phyloP scores from a whole-genome alignment of 2,888 invertebrate species.

The Pammene fasciana region DNA sequence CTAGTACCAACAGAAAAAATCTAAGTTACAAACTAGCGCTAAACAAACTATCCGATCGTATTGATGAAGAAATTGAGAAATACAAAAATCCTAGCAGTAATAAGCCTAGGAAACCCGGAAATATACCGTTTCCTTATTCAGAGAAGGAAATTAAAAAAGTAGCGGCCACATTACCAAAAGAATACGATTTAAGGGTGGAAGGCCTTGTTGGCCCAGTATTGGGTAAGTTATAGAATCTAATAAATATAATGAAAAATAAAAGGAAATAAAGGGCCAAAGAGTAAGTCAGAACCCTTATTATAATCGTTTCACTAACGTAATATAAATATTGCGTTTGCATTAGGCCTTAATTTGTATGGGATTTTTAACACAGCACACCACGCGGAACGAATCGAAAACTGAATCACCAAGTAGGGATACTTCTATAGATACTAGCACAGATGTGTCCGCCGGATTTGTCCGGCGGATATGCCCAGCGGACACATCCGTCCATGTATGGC shows the following conservation, averaged over 20 bases:
- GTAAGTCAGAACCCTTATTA: too few species aligned
- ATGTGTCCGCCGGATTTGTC: too few species aligned
- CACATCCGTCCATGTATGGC: too few species aligned
- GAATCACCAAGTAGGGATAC: too few species aligned
- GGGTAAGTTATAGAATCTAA: slow-evolving; percentile 52
- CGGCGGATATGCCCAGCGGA: too few species aligned
- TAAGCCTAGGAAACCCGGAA: slow-evolving; percentile 55
- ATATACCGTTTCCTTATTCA: slow-evolving; percentile 63
- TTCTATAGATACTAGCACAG: too few species aligned
- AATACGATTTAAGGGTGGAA: slow-evolving; percentile 60
- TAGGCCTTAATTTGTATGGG: too few species aligned
- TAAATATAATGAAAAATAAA: not conserved
- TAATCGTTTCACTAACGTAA: too few species aligned
- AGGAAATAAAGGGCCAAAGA: not conserved
- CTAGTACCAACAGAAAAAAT: slow-evolving; percentile 56
- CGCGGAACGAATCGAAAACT: too few species aligned
- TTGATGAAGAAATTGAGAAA: slow-evolving; percentile 60
- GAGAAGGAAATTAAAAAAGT: slow-evolving; percentile 49
- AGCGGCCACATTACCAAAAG: slow-evolving; percentile 53
- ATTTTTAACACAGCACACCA: too few species aligned
- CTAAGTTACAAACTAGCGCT: slow-evolving; percentile 61
- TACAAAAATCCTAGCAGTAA: slow-evolving; percentile 56
- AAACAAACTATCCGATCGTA: slow-evolving; percentile 68
- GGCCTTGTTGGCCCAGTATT: slow-evolving; percentile 62
- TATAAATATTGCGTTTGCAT: too few species aligned